phyloP scores from a whole-genome alignment of 2,888 invertebrate genomes.

The Chydorus sphaericus region DNA sequence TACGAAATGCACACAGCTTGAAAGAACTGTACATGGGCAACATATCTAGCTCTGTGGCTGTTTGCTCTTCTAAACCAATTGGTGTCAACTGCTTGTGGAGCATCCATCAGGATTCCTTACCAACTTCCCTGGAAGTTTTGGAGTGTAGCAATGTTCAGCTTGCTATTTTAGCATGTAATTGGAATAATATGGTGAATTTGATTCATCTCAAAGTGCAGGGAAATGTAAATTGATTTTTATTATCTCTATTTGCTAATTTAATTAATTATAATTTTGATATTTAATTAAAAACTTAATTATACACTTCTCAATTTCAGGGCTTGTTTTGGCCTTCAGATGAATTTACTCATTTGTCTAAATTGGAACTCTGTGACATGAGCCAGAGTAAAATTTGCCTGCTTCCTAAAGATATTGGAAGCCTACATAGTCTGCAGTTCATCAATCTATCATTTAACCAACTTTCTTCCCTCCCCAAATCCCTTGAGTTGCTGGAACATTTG shows the following conservation, averaged over 20 bases:
- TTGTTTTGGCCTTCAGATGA: background rate
- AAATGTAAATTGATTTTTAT: slow-evolving; percentile 2
- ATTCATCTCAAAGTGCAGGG: background rate
- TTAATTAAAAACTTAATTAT: too few species aligned
- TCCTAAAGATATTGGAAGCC: background rate
- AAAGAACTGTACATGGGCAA: background rate
- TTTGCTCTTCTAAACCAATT: too few species aligned
- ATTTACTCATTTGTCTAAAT: background rate
- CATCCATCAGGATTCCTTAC: background rate
- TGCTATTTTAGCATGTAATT: background rate
- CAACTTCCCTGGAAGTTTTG: background rate
- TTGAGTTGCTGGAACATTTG: background rate
- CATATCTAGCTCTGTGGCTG: too few species aligned
- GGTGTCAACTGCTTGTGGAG: background rate
- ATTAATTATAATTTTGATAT: background rate
- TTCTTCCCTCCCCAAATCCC: background rate
- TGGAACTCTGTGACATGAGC: background rate
- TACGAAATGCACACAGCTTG: background rate
- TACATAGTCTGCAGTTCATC: background rate
- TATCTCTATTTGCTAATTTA: too few species aligned
- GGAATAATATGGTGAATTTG: background rate
- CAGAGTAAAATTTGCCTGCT: background rate
- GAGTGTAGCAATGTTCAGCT: background rate
- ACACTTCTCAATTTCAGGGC: too few species aligned
- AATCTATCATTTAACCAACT: slow-evolving; percentile 1